phyloP scores from a whole-genome alignment of 1,140 invertebrate genomes.

The Sesamia nonagrioides region DNA sequence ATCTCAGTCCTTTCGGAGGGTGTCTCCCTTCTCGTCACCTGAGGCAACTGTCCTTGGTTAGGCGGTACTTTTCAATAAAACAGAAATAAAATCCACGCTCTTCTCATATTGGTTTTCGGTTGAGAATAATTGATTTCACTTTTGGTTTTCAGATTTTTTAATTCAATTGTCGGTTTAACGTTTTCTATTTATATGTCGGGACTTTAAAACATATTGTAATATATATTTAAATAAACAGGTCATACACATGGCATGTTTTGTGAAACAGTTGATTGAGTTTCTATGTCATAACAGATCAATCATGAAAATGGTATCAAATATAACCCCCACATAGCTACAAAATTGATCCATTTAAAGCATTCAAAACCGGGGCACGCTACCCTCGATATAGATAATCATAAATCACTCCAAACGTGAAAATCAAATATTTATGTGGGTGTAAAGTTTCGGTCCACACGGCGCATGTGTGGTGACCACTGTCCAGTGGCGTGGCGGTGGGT shows the following conservation, averaged over 20 bases:
- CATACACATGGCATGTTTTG: too few relatives aligned
- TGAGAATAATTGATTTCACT: slow-evolving; percentile 48
- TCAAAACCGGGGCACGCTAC: slow-evolving; percentile 26
- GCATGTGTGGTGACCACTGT: slow-evolving; percentile 83
- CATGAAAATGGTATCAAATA: background rate
- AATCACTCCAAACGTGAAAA: slow-evolving; percentile 61
- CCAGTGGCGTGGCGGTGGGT: slow-evolving; percentile 74
- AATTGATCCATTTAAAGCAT: slow-evolving; percentile 21
- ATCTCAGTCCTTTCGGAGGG: slow-evolving; percentile 70
- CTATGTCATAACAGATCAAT: slow-evolving; percentile 11
- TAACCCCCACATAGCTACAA: background rate
- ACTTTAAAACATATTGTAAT: background rate
- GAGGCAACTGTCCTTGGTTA: slow-evolving; percentile 74
- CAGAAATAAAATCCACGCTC: slow-evolving; percentile 57
- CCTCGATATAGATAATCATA: slow-evolving; percentile 60
- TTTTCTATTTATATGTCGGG: background rate
- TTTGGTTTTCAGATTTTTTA: slow-evolving; percentile 1
- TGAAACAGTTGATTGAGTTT: background rate
- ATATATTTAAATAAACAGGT: too few relatives aligned
- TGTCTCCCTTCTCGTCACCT: slow-evolving; percentile 76
- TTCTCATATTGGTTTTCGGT: slow-evolving; percentile 41
- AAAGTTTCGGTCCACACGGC: slow-evolving; percentile 65
- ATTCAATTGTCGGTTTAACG: background rate
- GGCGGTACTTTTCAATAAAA: slow-evolving; percentile 76
- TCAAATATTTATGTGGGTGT: slow-evolving; percentile 69